Conservation (phyloP, 2,797 vertebrate genomes). For the Myotis planiceps region DNA sequence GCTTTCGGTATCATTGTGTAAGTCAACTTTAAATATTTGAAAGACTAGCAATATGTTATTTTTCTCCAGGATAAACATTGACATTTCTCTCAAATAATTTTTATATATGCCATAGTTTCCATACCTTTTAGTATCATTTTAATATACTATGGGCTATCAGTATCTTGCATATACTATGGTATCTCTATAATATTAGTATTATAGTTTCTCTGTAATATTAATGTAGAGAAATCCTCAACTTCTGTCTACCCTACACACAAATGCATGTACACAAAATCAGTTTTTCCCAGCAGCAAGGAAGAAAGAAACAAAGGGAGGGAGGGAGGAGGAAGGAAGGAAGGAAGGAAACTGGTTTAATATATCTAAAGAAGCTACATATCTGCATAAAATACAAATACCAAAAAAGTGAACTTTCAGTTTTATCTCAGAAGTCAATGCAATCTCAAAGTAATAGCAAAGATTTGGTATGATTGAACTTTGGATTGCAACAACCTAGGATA, state of each 20-base stretch:
- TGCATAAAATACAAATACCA: not conserved
- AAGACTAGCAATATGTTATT: not conserved
- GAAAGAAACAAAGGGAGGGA: not conserved
- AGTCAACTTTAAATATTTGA: slow-evolving; percentile 28
- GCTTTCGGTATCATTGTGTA: not conserved
- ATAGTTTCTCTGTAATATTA: not conserved
- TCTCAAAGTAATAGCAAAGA: not conserved
- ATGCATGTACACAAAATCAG: not conserved
- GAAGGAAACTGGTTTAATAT: not conserved
- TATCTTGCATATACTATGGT: not conserved
- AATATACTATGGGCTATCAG: not conserved
- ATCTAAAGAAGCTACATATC: not conserved
- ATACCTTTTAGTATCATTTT: not conserved
- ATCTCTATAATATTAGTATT: not conserved
- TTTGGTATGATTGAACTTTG: not conserved
- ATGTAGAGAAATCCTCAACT: not conserved
- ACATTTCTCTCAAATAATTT: slow-evolving; percentile 12
- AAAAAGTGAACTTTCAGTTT: not conserved
- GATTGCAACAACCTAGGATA: not conserved
- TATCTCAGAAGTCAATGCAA: slow-evolving; percentile 11
- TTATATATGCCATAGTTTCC: not conserved
- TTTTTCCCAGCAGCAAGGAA: not conserved
- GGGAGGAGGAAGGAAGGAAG: no score
- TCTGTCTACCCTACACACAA: not conserved
- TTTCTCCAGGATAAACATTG: not conserved